phyloP scores from a whole-genome alignment of 2,797 vertebrate species.

The Kryptolebias ocellatus region DNA sequence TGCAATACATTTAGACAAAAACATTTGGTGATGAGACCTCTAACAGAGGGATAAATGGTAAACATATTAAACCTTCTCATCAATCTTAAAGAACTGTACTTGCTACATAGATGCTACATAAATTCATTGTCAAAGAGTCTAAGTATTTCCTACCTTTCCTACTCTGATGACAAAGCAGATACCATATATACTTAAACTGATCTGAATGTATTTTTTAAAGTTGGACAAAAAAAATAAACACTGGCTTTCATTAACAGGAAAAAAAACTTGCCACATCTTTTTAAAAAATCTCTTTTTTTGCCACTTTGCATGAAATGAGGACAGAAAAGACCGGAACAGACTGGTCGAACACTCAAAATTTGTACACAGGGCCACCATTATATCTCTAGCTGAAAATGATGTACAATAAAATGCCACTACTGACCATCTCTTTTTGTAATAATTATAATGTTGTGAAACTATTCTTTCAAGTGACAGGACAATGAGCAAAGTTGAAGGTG shows the following conservation, averaged over 20 bases:
- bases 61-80: not conserved
- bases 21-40: slow-evolving; percentile 31
- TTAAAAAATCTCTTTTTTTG: too few relatives aligned
- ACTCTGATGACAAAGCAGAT: not conserved
- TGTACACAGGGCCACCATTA: not conserved
- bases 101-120: not conserved
- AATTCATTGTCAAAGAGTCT: not conserved
- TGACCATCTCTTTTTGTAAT: not conserved
- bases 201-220: too few relatives aligned
- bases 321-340: not conserved
- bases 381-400: slow-evolving; percentile 1
- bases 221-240: too few relatives aligned
- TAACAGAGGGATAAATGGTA: slow-evolving; percentile 7
- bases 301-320: too few relatives aligned
- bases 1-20: slow-evolving; percentile 56
- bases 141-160: not conserved
- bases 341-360: not conserved
- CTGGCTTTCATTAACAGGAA: too few relatives aligned
- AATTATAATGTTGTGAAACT: not conserved
- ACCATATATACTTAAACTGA: not conserved
- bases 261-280: too few relatives aligned
- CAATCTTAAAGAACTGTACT: not conserved
- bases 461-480: slow-evolving; percentile 3
- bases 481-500: slow-evolving; percentile 7
- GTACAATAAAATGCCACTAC: not conserved